phyloP scores from a whole-genome alignment of 1,140 invertebrate species.

The Pseudomyrmex sp. region DNA sequence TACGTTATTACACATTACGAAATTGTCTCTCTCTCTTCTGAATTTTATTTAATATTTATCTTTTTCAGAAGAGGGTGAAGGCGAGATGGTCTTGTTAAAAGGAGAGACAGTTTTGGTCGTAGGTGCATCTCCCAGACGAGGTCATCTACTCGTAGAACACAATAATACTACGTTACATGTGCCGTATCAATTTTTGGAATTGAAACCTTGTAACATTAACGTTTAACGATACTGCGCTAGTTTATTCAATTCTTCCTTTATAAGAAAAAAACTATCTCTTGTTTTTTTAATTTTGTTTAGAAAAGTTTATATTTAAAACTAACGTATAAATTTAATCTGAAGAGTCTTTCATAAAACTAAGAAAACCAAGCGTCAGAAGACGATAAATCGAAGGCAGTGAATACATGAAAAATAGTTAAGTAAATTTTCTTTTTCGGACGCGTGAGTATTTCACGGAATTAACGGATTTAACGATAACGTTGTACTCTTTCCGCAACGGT shows the following conservation, averaged over 20 bases:
- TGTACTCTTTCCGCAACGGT: slow-evolving; percentile 28
- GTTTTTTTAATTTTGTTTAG: background rate
- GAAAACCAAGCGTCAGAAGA: too few relatives aligned
- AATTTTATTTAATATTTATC: slow-evolving; percentile 7
- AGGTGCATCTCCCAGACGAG: slow-evolving; percentile 91
- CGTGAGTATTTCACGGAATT: background rate
- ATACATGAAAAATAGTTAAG: background rate
- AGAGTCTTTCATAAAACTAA: too few relatives aligned
- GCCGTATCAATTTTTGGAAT: slow-evolving; percentile 94
- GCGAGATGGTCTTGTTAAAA: slow-evolving; percentile 89
- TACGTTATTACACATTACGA: too few relatives aligned
- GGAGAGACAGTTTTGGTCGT: slow-evolving; percentile 94
- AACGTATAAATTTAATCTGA: background rate
- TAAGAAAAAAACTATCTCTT: background rate
- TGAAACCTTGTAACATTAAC: slow-evolving; percentile 87
- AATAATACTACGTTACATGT: slow-evolving; percentile 92
- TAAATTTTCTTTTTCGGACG: background rate
- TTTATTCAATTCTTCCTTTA: slow-evolving; percentile 56
- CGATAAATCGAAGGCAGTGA: too few relatives aligned
- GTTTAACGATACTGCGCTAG: slow-evolving; percentile 71
- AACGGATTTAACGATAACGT: background rate
- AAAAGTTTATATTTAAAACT: background rate
- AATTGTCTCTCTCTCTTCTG: background rate
- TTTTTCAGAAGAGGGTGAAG: slow-evolving; percentile 86
- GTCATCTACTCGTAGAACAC: slow-evolving; percentile 94